Conservation (phyloP, 2,113 vertebrate species). For the Glaucidium brasilianum region DNA sequence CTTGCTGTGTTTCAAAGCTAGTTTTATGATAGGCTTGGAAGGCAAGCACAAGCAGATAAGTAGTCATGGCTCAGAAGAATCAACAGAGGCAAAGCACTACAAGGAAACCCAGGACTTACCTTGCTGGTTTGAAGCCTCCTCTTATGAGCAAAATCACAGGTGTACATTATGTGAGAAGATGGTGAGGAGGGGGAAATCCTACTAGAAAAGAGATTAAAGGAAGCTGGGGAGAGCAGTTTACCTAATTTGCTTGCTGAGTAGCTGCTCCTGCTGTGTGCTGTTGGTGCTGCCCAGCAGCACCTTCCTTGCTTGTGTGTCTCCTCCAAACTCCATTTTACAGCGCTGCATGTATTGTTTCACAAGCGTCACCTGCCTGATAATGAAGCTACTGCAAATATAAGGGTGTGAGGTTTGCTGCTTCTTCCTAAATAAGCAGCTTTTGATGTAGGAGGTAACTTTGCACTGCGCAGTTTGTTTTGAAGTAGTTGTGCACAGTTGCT, state of each 20-base stretch:
- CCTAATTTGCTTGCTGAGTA: neutral
- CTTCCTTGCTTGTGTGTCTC: rapidly evolving
- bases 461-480: neutral
- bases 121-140: neutral
- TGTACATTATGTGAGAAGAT: neutral
- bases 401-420: neutral
- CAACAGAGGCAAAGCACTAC: neutral
- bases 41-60: neutral
- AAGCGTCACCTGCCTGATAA: neutral
- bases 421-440: neutral
- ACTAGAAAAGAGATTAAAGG: neutral
- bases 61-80: neutral
- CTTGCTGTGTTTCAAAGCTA: neutral
- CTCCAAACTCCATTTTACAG: neutral
- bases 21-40: neutral
- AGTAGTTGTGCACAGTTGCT: neutral
- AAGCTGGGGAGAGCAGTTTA: neutral
- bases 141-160: neutral
- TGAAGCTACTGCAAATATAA: neutral
- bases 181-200: neutral
- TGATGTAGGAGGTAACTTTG: neutral
- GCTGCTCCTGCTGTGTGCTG: neutral
- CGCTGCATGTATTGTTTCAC: neutral
- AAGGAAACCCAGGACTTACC: neutral
- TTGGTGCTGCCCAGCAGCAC: neutral